A percentile compares a stretch with the other conserved stretches of the same genome.
These are phyloP conservation scores for Allobates femoralis DNA, from an alignment of 2,797 vertebrate genomes.

Conservation along the genomic window DNA sequence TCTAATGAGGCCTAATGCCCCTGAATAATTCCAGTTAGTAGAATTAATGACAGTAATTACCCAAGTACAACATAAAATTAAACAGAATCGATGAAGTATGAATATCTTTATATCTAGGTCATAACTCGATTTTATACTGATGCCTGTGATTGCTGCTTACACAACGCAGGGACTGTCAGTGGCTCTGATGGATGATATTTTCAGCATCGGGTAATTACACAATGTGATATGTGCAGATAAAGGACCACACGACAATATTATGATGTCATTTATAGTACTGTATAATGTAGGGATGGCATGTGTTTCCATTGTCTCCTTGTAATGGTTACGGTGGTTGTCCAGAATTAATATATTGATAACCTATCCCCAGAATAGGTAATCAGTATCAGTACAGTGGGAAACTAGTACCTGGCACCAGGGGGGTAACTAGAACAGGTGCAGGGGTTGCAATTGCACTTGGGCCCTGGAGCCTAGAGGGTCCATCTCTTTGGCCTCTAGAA, in stretches of 20 bases:
- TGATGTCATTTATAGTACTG: not conserved
- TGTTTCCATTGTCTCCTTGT: no score
- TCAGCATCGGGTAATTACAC: slow-evolving; percentile 14
- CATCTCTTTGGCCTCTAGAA: no score
- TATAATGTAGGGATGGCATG: no score
- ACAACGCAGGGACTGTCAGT: not conserved
- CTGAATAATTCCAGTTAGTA: slow-evolving; percentile 36
- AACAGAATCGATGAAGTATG: slow-evolving; percentile 4
- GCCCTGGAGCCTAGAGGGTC: no score
- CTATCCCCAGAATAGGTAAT: no score
- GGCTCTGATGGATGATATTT: slow-evolving; percentile 27
- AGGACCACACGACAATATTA: not conserved
- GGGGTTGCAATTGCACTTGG: no score
- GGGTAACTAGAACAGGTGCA: no score
- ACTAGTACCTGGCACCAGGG: no score
- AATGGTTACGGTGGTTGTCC: no score
- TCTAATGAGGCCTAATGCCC: not conserved
- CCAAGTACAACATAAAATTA: slow-evolving; percentile 9
- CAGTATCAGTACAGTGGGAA: no score
- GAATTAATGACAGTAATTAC: slow-evolving; percentile 56
- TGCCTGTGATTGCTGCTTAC: slow-evolving; percentile 31
- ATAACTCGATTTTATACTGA: slow-evolving; percentile 13
- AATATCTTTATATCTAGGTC: slow-evolving; percentile 39
- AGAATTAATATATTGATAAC: no score
- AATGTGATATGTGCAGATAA: not conserved